These are phyloP conservation scores for Bombus polaris DNA, from an alignment of 1,140 invertebrate genomes.

Conservation along the genomic window DNA sequence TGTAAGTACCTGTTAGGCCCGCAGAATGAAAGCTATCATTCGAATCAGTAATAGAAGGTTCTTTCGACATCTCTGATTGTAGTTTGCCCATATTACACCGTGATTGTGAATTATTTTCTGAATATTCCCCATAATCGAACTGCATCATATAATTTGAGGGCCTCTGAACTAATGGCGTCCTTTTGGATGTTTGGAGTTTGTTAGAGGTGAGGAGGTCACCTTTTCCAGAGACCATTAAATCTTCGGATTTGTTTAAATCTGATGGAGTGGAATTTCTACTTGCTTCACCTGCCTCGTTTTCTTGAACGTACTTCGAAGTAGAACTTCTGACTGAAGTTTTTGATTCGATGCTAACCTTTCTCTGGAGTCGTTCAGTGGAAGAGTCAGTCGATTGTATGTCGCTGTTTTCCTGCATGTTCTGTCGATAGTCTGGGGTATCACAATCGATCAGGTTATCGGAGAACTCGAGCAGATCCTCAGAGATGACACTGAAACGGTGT, in stretches of 20 bases:
- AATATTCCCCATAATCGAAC: constrained; percentile 37
- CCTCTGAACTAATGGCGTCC: constrained; percentile 1
- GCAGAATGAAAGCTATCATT: constrained; percentile 40
- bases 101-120: constrained; percentile 11
- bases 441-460: constrained; percentile 76
- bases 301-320: constrained; percentile 28
- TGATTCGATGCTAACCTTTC: constrained; percentile 60
- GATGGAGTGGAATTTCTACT: constrained; percentile 50
- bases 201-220: neutral
- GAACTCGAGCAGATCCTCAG: constrained; percentile 77
- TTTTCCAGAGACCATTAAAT: constrained; percentile 19
- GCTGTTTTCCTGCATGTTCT: constrained; percentile 40
- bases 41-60: constrained; percentile 32
- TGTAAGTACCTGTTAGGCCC: neutral
- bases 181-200: constrained; percentile 1
- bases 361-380: constrained; percentile 13
- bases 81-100: neutral
- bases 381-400: constrained; percentile 38
- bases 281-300: constrained; percentile 31
- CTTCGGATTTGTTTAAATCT: constrained; percentile 48
- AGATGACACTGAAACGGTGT: constrained; percentile 73
- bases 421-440: constrained; percentile 46
- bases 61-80: constrained; percentile 23
- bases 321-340: constrained; percentile 46
- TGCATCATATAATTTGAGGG: constrained; percentile 50